A percentile compares a stretch with the other conserved stretches of the same genome.
These are phyloP conservation scores for Cryptus armator DNA, from an alignment of 2,888 invertebrate species.

Conservation along the genomic window DNA sequence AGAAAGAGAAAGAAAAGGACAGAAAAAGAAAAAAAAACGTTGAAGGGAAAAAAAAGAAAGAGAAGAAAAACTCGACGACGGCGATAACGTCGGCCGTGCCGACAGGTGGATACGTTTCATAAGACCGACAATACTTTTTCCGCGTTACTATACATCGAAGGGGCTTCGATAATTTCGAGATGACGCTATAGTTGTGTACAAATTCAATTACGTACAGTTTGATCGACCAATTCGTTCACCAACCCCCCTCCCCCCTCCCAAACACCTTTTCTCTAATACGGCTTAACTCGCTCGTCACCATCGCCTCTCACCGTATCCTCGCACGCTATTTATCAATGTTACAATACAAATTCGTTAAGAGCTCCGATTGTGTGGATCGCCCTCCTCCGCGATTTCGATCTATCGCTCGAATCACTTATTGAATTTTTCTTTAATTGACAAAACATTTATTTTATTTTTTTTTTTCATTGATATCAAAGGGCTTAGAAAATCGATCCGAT, in stretches of 20 bases:
- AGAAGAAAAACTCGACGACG: not conserved
- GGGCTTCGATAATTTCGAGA: constrained; percentile 53
- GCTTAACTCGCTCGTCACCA: not conserved
- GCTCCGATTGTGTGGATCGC: not conserved
- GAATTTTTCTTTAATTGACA: not conserved
- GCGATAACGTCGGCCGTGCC: constrained; percentile 58
- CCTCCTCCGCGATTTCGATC: constrained; percentile 4
- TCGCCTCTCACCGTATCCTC: not conserved
- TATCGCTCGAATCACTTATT: not conserved
- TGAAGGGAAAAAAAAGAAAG: not conserved
- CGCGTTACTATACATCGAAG: not conserved
- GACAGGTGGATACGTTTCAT: constrained; percentile 62
- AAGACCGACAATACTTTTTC: constrained; percentile 46
- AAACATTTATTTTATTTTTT: constrained; percentile 17
- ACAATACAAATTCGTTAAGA: constrained; percentile 25
- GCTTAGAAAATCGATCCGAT: not conserved
- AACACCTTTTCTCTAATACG: not conserved
- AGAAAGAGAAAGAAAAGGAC: not conserved
- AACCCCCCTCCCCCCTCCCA: not conserved
- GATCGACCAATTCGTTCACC: constrained; percentile 45
- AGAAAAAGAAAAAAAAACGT: not conserved
- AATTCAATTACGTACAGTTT: constrained; percentile 64
- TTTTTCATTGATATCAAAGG: constrained; percentile 24
- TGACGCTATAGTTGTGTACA: constrained; percentile 61
- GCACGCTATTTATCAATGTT: constrained; percentile 15